phyloP scores from a whole-genome alignment of 2,888 invertebrate species.

The Gibbula magus region DNA sequence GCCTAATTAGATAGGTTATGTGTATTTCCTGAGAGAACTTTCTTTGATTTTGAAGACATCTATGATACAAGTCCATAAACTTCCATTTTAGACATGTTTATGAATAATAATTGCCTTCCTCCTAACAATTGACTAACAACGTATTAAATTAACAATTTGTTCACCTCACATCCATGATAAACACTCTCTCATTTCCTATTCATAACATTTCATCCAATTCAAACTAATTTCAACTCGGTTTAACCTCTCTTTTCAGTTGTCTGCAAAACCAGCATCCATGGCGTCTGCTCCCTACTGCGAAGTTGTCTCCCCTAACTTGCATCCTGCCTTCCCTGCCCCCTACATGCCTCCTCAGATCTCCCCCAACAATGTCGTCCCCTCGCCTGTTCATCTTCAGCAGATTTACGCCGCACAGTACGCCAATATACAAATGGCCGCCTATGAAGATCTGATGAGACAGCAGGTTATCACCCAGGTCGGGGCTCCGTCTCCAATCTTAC shows the following conservation, averaged over 20 bases:
- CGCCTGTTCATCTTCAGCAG: conserved; percentile 44
- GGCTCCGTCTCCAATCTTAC: background rate
- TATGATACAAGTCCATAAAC: no score
- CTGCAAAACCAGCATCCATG: background rate
- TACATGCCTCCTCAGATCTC: conserved; percentile 29
- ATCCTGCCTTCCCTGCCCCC: conserved; percentile 47
- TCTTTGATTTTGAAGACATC: no score
- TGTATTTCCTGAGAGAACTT: no score
- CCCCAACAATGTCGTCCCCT: conserved; percentile 32
- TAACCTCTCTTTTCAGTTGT: background rate
- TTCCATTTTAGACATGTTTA: no score
- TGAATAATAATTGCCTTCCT: no score
- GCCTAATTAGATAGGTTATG: no score
- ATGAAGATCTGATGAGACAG: conserved; percentile 41
- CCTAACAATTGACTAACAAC: no score
- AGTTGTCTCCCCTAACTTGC: conserved; percentile 34
- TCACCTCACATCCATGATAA: no score
- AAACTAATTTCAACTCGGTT: no score
- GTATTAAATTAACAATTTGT: no score
- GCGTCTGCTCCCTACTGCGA: conserved; percentile 30
- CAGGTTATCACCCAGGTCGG: conserved; percentile 20
- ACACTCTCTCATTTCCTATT: no score
- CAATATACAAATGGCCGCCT: conserved; percentile 36
- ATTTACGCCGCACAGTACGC: conserved; percentile 43
- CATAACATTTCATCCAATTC: no score